Evolutionary conservation across 2,888 invertebrate species (phyloP).

Genomic region (Rhorus exstirpatorius): DNA sequence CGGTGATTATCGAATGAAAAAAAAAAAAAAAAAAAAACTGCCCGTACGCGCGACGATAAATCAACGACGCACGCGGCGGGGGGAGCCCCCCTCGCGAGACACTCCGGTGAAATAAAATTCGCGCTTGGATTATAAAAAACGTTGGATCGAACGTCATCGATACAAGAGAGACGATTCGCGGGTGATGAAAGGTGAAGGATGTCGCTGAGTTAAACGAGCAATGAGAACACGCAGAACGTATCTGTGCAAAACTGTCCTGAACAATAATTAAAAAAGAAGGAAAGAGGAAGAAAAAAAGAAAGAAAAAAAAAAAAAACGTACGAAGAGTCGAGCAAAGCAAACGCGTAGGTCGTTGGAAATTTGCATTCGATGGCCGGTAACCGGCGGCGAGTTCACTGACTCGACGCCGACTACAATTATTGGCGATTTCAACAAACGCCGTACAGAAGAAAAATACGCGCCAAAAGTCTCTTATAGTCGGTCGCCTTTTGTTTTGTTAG

Average conservation of each 20-base stretch:
- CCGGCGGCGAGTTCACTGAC: conserved; percentile 66
- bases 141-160: conserved; percentile 26
- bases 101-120: background rate
- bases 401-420: conserved; percentile 32
- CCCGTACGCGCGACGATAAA: background rate
- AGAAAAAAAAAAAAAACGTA: conserved; percentile 22
- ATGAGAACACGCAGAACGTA: conserved; percentile 23
- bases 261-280: conserved; percentile 39
- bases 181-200: conserved; percentile 59
- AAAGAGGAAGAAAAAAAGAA: conserved; percentile 17
- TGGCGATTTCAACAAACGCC: conserved; percentile 6
- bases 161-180: conserved; percentile 25
- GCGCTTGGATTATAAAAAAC: conserved; percentile 23
- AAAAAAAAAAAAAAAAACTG: background rate
- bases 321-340: conserved; percentile 18
- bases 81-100: background rate
- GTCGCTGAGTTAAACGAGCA: conserved; percentile 46
- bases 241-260: conserved; percentile 54
- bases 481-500: background rate
- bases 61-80: background rate
- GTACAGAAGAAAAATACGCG: conserved; percentile 25
- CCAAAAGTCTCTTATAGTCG: conserved; percentile 21
- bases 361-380: conserved; percentile 67
- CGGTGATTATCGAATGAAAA: too few relatives aligned
- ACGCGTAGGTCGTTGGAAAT: conserved; percentile 42